A percentile compares a stretch with the other conserved stretches of the same genome.
These are phyloP conservation scores for Eubasilissa regina DNA, from an alignment of 1,140 invertebrate species.

Conservation along the genomic window DNA sequence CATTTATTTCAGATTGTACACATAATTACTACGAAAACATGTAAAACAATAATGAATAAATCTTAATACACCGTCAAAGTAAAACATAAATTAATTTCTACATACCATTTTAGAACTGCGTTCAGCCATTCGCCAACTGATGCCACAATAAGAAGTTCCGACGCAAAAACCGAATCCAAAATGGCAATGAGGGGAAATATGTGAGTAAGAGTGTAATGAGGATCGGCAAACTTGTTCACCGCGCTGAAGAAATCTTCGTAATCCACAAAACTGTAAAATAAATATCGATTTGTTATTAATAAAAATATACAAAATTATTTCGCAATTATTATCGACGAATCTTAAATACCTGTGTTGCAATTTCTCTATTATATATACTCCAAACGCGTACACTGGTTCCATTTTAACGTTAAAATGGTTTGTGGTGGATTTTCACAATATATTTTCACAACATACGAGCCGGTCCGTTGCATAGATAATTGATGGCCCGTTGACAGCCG, in stretches of 20 bases:
- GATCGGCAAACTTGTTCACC: slow-evolving; percentile 50
- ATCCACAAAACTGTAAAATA: slow-evolving; percentile 44
- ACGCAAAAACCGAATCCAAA: slow-evolving; percentile 52
- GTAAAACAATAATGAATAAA: no score
- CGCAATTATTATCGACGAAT: neutral
- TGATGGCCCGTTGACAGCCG: no score
- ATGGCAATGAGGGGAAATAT: slow-evolving; percentile 47
- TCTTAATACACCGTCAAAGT: no score
- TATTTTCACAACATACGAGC: no score
- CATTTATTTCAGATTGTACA: no score
- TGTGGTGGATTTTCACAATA: no score
- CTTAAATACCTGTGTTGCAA: slow-evolving; percentile 11
- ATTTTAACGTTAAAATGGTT: neutral
- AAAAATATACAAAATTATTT: no score
- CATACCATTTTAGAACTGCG: slow-evolving; percentile 54
- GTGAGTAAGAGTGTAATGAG: slow-evolving; percentile 38
- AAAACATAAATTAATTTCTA: neutral
- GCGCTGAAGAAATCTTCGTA: slow-evolving; percentile 43
- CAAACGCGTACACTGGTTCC: slow-evolving; percentile 40
- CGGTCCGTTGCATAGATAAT: no score
- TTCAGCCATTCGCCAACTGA: slow-evolving; percentile 53
- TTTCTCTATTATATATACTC: slow-evolving; percentile 4
- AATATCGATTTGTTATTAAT: slow-evolving; percentile 9
- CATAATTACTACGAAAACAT: no score
- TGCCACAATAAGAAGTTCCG: slow-evolving; percentile 45